phyloP scores from a whole-genome alignment of 1,140 invertebrate genomes.

The Drosophila bocki region DNA sequence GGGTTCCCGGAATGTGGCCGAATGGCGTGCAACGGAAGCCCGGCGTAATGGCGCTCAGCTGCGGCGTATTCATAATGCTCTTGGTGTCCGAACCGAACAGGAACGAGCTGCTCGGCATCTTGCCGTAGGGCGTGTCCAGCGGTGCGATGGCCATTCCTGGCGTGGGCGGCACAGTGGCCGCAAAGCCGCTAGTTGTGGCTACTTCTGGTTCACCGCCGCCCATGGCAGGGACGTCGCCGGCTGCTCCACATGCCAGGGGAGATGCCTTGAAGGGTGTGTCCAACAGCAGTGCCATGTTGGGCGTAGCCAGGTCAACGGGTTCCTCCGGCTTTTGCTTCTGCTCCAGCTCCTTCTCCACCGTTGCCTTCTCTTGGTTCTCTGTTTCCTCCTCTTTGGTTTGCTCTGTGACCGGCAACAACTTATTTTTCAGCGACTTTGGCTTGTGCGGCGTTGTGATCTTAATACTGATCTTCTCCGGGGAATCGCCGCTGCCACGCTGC shows the following conservation, averaged over 20 bases:
- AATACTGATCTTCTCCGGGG: conserved; percentile 57
- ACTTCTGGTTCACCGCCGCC: not conserved
- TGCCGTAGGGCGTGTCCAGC: conserved; percentile 59
- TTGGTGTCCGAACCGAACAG: conserved; percentile 79
- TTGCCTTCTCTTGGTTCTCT: not conserved
- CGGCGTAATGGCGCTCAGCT: conserved; percentile 78
- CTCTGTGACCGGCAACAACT: not conserved
- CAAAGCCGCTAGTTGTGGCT: not conserved
- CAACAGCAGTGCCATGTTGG: conserved; percentile 63
- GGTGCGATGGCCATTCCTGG: conserved; percentile 53
- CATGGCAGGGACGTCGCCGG: not conserved
- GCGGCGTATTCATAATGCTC: conserved; percentile 76
- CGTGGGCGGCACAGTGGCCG: conserved; percentile 60
- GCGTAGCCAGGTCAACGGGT: not conserved
- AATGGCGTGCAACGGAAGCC: conserved; percentile 74
- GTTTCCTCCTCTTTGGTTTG: not conserved
- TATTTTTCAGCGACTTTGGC: conserved; percentile 6
- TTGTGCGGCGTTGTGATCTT: conserved; percentile 71
- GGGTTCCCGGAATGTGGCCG: conserved; percentile 53
- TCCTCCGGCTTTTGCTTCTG: conserved; percentile 1
- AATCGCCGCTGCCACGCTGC: conserved; percentile 1
- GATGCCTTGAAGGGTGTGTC: conserved; percentile 74
- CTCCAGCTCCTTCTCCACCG: not conserved
- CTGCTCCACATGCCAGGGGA: not conserved
- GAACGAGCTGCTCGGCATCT: conserved; percentile 63